These are phyloP conservation scores for Aurelia coerulea DNA, from an alignment of 30 jellyfish, hydroid and myxozoan genomes.

Conservation along the genomic window DNA sequence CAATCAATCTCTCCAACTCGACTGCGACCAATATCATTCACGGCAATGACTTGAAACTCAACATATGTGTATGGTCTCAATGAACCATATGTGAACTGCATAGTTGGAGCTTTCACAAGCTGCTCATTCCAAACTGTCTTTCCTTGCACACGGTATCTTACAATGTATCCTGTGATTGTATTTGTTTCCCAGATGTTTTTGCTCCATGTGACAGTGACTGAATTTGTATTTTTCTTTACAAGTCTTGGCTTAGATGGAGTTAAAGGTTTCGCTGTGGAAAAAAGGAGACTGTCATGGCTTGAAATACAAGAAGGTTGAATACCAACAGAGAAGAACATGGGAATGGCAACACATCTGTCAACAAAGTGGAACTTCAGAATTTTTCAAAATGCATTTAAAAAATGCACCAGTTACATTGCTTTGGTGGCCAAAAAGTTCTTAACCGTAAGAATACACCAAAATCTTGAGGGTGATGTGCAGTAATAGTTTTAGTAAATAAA, in stretches of 20 bases:
- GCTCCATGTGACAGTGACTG: slow-evolving; percentile 72
- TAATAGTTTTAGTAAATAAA: too few relatives aligned
- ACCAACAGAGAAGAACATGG: too few relatives aligned
- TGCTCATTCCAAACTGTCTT: slow-evolving; percentile 48
- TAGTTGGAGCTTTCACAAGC: slow-evolving; percentile 25
- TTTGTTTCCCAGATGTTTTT: slow-evolving; percentile 11
- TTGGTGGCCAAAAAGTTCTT: too few relatives aligned
- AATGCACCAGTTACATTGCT: too few relatives aligned
- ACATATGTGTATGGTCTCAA: slow-evolving; percentile 63
- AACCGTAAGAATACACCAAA: too few relatives aligned
- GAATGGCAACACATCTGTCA: too few relatives aligned
- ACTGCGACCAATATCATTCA: slow-evolving; percentile 55
- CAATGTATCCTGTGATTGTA: slow-evolving; percentile 56
- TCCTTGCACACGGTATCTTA: slow-evolving; percentile 50
- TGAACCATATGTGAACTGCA: slow-evolving; percentile 32
- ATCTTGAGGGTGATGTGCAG: too few relatives aligned
- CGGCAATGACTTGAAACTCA: slow-evolving; percentile 67
- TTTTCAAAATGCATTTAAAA: too few relatives aligned
- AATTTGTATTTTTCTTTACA: slow-evolving; percentile 29
- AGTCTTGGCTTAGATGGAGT: slow-evolving; percentile 57
- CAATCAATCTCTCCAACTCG: slow-evolving; percentile 32
- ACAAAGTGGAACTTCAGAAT: too few relatives aligned
- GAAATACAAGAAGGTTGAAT: too few relatives aligned
- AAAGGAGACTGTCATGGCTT: neutral
- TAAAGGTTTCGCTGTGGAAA: slow-evolving; percentile 61